phyloP scores from a whole-genome alignment of 2,888 invertebrate species.

The Chloroclysta siterata region DNA sequence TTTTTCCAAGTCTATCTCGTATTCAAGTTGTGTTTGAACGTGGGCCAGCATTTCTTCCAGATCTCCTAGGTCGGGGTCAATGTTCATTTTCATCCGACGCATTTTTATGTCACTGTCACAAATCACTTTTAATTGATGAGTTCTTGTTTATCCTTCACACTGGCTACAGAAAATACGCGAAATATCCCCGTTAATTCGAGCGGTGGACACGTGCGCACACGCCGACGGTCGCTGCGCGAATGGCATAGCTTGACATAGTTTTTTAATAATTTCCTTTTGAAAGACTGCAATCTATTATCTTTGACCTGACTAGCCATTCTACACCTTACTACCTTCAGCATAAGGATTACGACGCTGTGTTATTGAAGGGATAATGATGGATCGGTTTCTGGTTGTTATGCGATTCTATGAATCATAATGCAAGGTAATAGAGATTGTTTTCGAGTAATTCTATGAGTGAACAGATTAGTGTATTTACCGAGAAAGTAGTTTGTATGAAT shows the following conservation, averaged over 20 bases:
- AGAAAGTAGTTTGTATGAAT: slow-evolving; percentile 26
- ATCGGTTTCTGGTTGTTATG: slow-evolving; percentile 34
- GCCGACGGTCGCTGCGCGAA: slow-evolving; percentile 48
- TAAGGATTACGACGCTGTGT: slow-evolving; percentile 34
- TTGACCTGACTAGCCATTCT: slow-evolving; percentile 53
- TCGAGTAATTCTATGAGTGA: slow-evolving; percentile 22
- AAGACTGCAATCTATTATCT: slow-evolving; percentile 57
- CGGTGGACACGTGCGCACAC: slow-evolving; percentile 49
- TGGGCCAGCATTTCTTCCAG: slow-evolving; percentile 80
- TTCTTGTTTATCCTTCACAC: slow-evolving; percentile 4
- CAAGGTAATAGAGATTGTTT: slow-evolving; percentile 29
- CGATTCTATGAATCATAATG: slow-evolving; percentile 29
- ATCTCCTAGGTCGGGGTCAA: slow-evolving; percentile 78
- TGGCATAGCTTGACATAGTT: slow-evolving; percentile 55
- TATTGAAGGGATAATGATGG: slow-evolving; percentile 34
- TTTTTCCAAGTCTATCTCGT: slow-evolving; percentile 75
- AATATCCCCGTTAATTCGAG: not conserved
- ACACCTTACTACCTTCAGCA: slow-evolving; percentile 33
- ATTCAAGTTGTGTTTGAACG: slow-evolving; percentile 77
- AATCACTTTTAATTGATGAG: slow-evolving; percentile 30
- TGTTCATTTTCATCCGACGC: slow-evolving; percentile 70
- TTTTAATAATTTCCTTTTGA: slow-evolving; percentile 37
- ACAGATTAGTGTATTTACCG: slow-evolving; percentile 21
- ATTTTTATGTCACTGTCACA: slow-evolving; percentile 46
- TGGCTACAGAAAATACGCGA: not conserved